Percentiles rank a stretch among this genome's conserved stretches.
Evolutionary conservation across 2,113 vertebrate genomes (phyloP).

Genomic region (Diphyllodes magnificus): DNA sequence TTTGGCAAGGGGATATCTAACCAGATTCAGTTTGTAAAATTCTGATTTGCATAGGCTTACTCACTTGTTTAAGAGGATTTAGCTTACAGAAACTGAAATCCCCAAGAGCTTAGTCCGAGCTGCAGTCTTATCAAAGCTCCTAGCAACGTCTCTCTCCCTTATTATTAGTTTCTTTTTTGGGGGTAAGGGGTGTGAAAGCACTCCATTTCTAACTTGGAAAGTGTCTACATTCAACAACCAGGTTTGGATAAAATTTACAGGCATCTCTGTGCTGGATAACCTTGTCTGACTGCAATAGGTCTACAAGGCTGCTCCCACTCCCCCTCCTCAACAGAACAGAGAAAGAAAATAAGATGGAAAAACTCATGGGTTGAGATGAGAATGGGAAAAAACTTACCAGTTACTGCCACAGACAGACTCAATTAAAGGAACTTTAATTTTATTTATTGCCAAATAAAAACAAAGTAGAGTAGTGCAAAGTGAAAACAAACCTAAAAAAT

Average conservation of each 20-base stretch:
- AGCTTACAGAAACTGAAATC: background rate
- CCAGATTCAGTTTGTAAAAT: background rate
- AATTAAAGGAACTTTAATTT: background rate
- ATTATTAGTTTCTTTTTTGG: background rate
- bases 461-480: background rate
- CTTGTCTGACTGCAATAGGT: background rate
- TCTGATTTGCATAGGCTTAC: background rate
- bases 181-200: rapidly evolving
- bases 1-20: background rate
- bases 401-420: background rate
- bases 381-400: background rate
- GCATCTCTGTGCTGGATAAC: background rate
- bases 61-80: background rate
- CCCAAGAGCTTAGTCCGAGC: background rate
- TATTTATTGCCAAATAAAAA: background rate
- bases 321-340: background rate
- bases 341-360: background rate
- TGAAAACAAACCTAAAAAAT: background rate
- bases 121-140: background rate
- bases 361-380: background rate
- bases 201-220: background rate
- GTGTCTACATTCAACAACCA: background rate
- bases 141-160: background rate
- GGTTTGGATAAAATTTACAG: background rate
- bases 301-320: background rate